Evolutionary conservation across 2,113 vertebrate genomes (phyloP).

Genomic region (Isichthys henryi): DNA sequence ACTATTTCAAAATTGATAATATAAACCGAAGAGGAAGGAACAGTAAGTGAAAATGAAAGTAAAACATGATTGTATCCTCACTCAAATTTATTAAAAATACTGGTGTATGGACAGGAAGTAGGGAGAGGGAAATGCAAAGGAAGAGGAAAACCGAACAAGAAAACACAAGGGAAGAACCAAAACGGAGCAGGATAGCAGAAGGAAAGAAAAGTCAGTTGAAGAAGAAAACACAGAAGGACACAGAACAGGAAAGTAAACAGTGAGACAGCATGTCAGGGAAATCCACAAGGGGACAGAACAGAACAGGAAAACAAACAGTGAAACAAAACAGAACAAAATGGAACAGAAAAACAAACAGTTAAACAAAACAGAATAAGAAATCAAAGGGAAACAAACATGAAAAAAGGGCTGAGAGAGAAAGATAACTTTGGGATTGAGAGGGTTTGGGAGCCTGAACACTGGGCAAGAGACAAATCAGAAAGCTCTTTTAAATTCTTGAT

Average conservation of each 20-base stretch:
- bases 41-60: background rate
- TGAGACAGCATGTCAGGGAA: background rate
- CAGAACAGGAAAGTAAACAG: background rate
- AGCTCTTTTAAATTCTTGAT: background rate
- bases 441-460: background rate
- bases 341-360: background rate
- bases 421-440: background rate
- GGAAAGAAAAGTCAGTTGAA: background rate
- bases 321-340: background rate
- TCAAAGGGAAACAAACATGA: background rate
- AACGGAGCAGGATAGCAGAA: background rate
- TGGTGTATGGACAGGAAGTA: background rate
- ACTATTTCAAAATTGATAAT: background rate
- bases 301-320: background rate
- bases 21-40: background rate
- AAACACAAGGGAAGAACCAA: background rate
- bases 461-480: background rate
- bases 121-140: background rate
- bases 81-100: background rate
- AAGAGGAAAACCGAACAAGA: background rate
- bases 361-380: too few species aligned
- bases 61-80: background rate
- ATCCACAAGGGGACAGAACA: background rate
- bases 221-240: background rate
- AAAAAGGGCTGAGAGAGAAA: background rate